Conservation (phyloP, 35 echinoderm and acorn worm genomes). For the Hemicentrotus pulcherrimus region DNA sequence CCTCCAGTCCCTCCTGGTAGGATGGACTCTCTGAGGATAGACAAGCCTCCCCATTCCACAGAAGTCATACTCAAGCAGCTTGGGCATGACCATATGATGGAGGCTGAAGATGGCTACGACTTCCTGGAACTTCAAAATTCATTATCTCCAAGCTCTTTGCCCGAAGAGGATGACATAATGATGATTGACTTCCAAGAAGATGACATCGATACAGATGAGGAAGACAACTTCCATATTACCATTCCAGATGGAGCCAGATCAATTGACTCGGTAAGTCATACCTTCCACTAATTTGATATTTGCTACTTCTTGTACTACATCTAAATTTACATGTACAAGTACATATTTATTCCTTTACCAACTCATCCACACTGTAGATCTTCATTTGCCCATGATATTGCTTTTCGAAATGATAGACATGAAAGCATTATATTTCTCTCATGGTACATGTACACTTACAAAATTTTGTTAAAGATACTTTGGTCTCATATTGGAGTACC, state of each 20-base stretch:
- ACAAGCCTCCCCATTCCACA: neutral
- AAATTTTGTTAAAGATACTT: neutral
- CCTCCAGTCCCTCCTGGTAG: neutral
- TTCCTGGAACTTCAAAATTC: neutral
- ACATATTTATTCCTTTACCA: neutral
- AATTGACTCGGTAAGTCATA: constrained; percentile 15
- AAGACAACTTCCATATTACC: neutral
- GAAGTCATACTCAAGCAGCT: neutral
- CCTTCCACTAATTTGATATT: too few species aligned
- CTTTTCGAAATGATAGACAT: neutral
- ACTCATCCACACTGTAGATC: neutral
- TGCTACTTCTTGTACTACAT: neutral
- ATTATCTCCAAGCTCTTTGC: neutral
- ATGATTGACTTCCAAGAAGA: neutral
- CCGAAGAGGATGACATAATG: neutral
- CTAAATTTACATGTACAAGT: neutral
- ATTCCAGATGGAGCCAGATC: constrained; percentile 12
- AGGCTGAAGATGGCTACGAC: constrained; percentile 37
- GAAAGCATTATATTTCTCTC: neutral
- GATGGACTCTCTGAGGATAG: neutral
- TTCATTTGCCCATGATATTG: neutral
- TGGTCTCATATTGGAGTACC: neutral
- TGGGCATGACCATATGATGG: neutral
- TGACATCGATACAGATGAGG: constrained; percentile 7
- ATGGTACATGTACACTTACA: neutral